These are phyloP conservation scores for Porites lutea DNA, from an alignment of 64 coral and sea anemone genomes.

Conservation along the genomic window DNA sequence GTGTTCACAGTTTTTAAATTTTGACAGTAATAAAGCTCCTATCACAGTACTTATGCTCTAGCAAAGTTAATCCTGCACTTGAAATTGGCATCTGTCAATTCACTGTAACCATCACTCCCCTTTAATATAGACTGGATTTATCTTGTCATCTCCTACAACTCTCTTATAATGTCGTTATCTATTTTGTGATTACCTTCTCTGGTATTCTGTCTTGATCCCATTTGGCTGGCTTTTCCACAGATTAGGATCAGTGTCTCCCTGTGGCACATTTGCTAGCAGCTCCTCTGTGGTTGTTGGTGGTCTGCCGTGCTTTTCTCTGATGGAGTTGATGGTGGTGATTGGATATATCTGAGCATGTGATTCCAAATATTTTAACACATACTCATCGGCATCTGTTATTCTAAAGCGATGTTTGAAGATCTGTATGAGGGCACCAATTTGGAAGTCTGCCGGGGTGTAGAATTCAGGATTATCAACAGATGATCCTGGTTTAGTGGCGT, in stretches of 20 bases:
- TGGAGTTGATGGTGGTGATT: constrained; percentile 91
- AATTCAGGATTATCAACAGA: constrained; percentile 96
- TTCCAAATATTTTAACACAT: constrained; percentile 96
- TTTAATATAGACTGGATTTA: no score
- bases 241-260: constrained; percentile 79
- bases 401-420: constrained; percentile 98
- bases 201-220: constrained; percentile 98
- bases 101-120: no score
- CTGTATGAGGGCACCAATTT: constrained; percentile 84
- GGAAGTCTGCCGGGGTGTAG: constrained; percentile 98
- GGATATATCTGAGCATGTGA: constrained; percentile 86
- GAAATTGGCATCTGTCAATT: no score
- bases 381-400: constrained; percentile 94
- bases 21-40: no score
- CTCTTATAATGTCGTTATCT: neutral
- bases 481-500: constrained; percentile 90
- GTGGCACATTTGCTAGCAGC: constrained; percentile 78
- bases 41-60: no score
- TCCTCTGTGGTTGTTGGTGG: constrained; percentile 82
- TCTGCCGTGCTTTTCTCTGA: constrained; percentile 80
- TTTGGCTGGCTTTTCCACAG: constrained; percentile 36
- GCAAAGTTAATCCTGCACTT: no score
- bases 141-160: neutral
- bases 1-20: no score
- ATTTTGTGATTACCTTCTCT: constrained; percentile 83